Percentiles rank a stretch among this genome's conserved stretches.
Evolutionary conservation across 30 jellyfish, hydroid and myxozoan genomes (phyloP).

Genomic region (Aurelia sp.): DNA sequence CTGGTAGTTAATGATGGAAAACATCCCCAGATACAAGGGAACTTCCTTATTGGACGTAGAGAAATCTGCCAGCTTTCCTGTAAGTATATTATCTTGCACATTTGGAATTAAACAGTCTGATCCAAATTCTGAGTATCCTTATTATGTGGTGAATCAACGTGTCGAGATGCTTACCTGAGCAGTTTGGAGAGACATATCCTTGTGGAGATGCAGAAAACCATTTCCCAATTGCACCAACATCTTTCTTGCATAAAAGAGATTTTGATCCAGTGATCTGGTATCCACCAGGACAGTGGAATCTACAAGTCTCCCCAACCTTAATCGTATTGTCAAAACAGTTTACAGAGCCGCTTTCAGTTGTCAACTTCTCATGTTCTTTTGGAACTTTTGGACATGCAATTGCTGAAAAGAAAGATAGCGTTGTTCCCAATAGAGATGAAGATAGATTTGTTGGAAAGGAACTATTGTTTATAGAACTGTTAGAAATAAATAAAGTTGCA

Average conservation of each 20-base stretch:
- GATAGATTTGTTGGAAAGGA: too few relatives aligned
- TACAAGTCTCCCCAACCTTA: conserved; percentile 71
- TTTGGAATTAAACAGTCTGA: too few relatives aligned
- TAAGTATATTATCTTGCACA: too few relatives aligned
- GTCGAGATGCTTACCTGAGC: conserved; percentile 28
- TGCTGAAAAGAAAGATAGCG: conserved; percentile 16
- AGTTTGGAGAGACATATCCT: conserved; percentile 32
- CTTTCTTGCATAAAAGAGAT: conserved; percentile 46
- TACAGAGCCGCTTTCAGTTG: conserved; percentile 31
- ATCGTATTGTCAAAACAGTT: conserved; percentile 60
- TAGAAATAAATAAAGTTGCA: too few relatives aligned
- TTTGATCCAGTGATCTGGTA: conserved; percentile 60
- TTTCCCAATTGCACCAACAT: conserved; percentile 38
- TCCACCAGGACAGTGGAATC: conserved; percentile 64
- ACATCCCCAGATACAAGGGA: too few relatives aligned
- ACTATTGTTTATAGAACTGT: too few relatives aligned
- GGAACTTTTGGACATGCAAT: conserved; percentile 71
- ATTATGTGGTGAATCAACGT: too few relatives aligned
- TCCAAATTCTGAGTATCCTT: too few relatives aligned
- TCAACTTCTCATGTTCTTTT: conserved; percentile 55
- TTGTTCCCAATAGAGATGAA: too few relatives aligned
- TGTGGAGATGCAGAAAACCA: conserved; percentile 26
- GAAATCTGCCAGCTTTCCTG: too few relatives aligned
- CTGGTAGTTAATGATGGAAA: too few relatives aligned
- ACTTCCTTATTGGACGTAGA: too few relatives aligned